These are phyloP conservation scores for Andrena marginata DNA, from an alignment of 2,888 invertebrate species.

Conservation along the genomic window DNA sequence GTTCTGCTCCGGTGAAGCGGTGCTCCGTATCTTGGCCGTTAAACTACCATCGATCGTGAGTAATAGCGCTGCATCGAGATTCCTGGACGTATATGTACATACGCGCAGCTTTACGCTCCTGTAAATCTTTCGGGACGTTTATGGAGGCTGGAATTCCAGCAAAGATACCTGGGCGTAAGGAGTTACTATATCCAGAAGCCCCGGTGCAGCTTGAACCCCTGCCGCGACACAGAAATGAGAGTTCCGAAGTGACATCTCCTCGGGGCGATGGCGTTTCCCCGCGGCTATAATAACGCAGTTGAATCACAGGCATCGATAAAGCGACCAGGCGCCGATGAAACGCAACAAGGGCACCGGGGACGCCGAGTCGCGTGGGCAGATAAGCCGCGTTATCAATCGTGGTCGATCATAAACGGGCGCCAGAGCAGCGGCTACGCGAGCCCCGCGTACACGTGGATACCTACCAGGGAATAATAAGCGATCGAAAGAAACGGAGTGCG, in stretches of 20 bases:
- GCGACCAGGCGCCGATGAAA: neutral
- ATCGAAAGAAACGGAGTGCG: constrained; percentile 9
- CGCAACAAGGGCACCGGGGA: constrained; percentile 6
- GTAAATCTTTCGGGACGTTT: constrained; percentile 46
- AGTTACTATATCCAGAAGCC: neutral
- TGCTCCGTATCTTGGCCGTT: constrained; percentile 7
- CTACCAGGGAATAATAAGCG: constrained; percentile 20
- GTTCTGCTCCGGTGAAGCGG: neutral
- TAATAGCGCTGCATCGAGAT: constrained; percentile 31
- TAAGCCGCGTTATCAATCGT: constrained; percentile 46
- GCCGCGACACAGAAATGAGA: neutral
- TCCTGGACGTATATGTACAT: constrained; percentile 11
- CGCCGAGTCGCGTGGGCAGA: constrained; percentile 37
- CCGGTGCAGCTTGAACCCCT: neutral
- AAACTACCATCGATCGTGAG: constrained; percentile 30
- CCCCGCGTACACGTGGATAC: constrained; percentile 9
- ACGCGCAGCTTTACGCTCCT: constrained; percentile 11
- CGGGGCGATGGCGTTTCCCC: neutral
- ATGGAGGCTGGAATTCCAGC: constrained; percentile 20
- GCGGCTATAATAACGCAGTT: too few relatives aligned
- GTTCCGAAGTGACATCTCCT: neutral
- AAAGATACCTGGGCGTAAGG: constrained; percentile 20
- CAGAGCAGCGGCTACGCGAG: constrained; percentile 1
- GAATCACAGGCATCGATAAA: neutral
- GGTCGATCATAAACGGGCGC: constrained; percentile 51